Conservation (phyloP, 2,888 invertebrate species). For the Plebejus anna region DNA sequence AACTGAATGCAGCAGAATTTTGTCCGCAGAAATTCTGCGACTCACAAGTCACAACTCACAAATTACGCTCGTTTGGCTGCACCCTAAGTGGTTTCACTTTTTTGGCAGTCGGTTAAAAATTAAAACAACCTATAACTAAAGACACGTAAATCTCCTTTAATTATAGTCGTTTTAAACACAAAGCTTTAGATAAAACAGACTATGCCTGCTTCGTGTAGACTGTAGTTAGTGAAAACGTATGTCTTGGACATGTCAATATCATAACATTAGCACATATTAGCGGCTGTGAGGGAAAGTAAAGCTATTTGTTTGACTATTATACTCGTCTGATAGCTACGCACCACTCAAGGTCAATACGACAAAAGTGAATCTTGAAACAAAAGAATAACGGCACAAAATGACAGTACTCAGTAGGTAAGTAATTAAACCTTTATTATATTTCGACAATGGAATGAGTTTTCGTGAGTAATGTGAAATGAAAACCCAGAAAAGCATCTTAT, state of each 20-base stretch:
- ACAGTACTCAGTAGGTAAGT: background rate
- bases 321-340: conserved; percentile 28
- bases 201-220: background rate
- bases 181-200: background rate
- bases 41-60: too few relatives aligned
- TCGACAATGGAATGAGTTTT: background rate
- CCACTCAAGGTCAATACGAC: conserved; percentile 4
- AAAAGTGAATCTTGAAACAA: conserved; percentile 8
- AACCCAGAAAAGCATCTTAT: background rate
- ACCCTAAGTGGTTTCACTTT: too few relatives aligned
- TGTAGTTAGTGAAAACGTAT: conserved; percentile 63
- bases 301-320: conserved; percentile 70
- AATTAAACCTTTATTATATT: background rate
- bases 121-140: too few relatives aligned
- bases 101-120: too few relatives aligned
- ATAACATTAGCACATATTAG: conserved; percentile 51
- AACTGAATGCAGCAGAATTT: too few relatives aligned
- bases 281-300: conserved; percentile 73
- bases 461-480: background rate
- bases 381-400: background rate
- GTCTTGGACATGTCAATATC: conserved; percentile 57
- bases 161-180: too few relatives aligned
- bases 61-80: too few relatives aligned
- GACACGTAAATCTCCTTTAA: too few relatives aligned
- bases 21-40: too few relatives aligned